Conservation (phyloP, 2,888 invertebrate genomes). For the Megamerina dolium region DNA sequence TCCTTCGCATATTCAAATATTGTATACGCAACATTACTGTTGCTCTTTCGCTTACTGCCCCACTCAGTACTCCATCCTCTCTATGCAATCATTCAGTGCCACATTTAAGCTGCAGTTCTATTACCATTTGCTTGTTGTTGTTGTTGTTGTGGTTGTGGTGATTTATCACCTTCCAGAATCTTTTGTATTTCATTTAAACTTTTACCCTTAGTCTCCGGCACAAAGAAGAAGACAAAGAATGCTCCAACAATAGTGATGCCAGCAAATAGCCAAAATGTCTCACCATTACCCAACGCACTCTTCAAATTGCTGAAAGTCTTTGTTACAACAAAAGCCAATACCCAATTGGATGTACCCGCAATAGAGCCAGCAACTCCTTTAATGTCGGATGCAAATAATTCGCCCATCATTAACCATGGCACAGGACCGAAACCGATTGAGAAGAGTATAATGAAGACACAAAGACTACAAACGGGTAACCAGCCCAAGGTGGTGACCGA, state of each 20-base stretch:
- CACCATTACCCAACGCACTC: constrained; percentile 54
- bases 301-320: constrained; percentile 62
- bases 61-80: too few species aligned
- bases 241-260: constrained; percentile 60
- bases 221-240: constrained; percentile 61
- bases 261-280: constrained; percentile 71
- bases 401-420: constrained; percentile 70
- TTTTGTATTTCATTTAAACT: constrained; percentile 46
- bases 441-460: constrained; percentile 73
- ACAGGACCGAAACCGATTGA: constrained; percentile 83
- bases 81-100: too few species aligned
- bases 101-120: too few species aligned
- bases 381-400: constrained; percentile 73
- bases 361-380: constrained; percentile 71
- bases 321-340: constrained; percentile 73
- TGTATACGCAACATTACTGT: too few species aligned
- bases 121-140: too few species aligned
- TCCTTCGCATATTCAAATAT: too few species aligned
- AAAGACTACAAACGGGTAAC: constrained; percentile 68
- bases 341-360: constrained; percentile 77
- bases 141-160: too few species aligned
- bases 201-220: constrained; percentile 54
- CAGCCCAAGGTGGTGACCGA: constrained; percentile 58
- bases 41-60: too few species aligned
- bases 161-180: constrained; percentile 35